Base-by-base conservation (phyloP, 2,888 invertebrate species). In the Neoitamus cyanurus region DNA sequence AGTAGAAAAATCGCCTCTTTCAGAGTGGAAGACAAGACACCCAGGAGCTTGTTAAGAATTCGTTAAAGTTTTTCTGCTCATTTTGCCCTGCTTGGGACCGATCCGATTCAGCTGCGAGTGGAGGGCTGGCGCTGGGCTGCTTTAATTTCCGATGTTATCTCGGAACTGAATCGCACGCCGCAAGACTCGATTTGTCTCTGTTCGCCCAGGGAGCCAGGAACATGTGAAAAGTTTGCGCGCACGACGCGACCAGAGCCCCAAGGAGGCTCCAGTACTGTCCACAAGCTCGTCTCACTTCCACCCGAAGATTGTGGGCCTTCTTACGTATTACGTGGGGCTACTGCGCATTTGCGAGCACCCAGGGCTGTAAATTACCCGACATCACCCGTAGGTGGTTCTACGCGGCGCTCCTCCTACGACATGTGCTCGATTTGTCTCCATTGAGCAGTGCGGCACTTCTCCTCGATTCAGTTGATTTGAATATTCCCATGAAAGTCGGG, bases 31-130 rank as follows among this genome's bases (percentile, higher is more conserved):
- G 83, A 83, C 83, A 83, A 83, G 83, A 83, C 83, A 83, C 73
- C 78, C 83, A 58, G 83, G 83, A 83, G 83, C 83, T 83, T 83
- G 83, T 83, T 83, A 83, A 83, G 73, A 83, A 73, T 83, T 83
- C 83, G 83, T 83, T 83, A 83, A 83, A 83, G 30, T 83, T 83
- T 83, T 83, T 78, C 78, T 78, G 69, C 69, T 69, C 68, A 37
- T 82, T 82, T 82, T 82, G 70, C 70, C 31, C 68, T 80, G 11
- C 36, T 80, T 58, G 42, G 58, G 20, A 25, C 58, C 20, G n/a
- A 68, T 80, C 36, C 69, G 37, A 42, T 82, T 82, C 69, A 68
- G 20, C 36, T 82, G 34, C 69, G 28, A 34, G 58, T 25, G 28
- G 82, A 69, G 73, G 83, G 83, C 73, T 75, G 83, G 58, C 48